Conservation (phyloP, 2,113 vertebrate species). For the Mormyrus lacerda region DNA sequence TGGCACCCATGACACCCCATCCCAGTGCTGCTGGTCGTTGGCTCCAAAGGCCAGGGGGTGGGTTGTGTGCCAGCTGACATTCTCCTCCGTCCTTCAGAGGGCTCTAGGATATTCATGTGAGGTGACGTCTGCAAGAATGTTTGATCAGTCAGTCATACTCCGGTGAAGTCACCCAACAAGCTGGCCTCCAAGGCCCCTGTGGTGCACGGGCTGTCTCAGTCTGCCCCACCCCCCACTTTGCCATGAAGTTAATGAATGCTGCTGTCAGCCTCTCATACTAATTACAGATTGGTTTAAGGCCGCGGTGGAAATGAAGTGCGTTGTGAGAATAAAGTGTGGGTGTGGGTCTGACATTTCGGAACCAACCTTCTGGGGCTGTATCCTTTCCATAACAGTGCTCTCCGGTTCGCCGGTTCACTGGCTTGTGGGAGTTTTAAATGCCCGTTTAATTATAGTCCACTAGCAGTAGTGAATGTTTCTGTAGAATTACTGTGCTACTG, state of each 20-base stretch:
- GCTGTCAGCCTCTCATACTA: conserved; percentile 1
- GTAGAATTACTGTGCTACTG: neutral
- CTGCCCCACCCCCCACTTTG: neutral
- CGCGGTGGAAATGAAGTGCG: neutral
- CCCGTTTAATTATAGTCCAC: neutral
- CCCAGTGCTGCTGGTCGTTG: neutral
- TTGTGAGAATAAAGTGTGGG: neutral
- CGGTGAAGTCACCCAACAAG: neutral
- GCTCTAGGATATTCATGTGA: neutral
- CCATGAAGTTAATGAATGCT: neutral
- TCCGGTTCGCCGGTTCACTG: neutral
- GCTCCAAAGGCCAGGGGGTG: neutral
- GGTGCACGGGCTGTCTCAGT: neutral
- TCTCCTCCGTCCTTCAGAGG: neutral
- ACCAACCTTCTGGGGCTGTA: neutral
- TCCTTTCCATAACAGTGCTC: neutral
- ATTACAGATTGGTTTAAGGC: neutral
- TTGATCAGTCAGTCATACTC: neutral
- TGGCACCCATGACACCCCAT: neutral
- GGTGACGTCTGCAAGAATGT: neutral
- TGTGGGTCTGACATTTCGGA: conserved; percentile 2
- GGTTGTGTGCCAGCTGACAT: neutral
- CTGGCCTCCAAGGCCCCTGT: neutral
- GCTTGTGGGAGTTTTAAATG: neutral
- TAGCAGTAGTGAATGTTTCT: neutral